Evolutionary conservation across 2,113 vertebrate species (phyloP).

Genomic region (Baryphthengus martii): DNA sequence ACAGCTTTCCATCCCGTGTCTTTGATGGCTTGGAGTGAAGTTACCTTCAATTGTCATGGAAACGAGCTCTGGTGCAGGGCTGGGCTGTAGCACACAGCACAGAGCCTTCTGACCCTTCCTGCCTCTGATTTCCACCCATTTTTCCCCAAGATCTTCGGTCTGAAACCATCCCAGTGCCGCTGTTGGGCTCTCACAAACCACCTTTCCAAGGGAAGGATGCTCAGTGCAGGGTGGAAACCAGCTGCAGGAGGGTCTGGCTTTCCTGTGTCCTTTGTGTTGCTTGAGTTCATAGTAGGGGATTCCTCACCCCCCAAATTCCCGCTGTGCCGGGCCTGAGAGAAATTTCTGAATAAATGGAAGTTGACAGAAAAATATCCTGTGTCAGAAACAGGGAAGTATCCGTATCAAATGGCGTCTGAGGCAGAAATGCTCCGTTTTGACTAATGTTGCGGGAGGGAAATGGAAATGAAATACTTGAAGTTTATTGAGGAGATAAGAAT

Average conservation of each 20-base stretch:
- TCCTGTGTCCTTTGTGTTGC: background rate
- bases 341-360: background rate
- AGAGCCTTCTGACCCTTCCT: background rate
- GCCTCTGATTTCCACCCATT: background rate
- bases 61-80: background rate
- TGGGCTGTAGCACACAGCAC: background rate
- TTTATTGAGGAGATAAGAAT: background rate
- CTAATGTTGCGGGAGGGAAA: background rate
- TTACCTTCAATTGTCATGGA: background rate
- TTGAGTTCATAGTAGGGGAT: background rate
- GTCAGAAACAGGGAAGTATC: background rate
- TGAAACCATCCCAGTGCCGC: accelerated
- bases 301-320: background rate
- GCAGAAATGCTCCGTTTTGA: background rate
- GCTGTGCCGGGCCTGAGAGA: background rate
- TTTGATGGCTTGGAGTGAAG: background rate
- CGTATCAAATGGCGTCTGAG: background rate
- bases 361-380: accelerated
- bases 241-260: background rate
- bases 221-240: background rate
- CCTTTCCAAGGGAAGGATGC: background rate
- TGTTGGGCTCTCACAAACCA: background rate
- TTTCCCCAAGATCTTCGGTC: background rate
- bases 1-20: background rate
- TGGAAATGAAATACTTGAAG: background rate